Evolutionary conservation across 2,888 invertebrate genomes (phyloP).

Genomic region (Atethmia centrago): DNA sequence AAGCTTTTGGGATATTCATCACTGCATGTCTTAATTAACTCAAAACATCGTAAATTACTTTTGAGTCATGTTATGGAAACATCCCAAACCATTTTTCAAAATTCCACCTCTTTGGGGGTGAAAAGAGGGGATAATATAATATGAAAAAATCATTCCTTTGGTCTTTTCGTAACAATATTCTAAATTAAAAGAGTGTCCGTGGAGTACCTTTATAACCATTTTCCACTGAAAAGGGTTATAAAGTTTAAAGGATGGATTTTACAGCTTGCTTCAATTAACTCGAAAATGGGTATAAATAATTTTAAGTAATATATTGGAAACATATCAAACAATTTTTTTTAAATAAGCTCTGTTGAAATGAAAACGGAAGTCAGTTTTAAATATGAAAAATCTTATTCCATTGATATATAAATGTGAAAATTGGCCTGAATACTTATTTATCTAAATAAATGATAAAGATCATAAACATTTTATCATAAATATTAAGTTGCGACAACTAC

Average conservation of each 20-base stretch:
- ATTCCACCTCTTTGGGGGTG: no score
- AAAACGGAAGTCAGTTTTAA: background rate
- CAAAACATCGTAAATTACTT: no score
- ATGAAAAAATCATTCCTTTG: no score
- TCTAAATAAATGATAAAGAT: background rate
- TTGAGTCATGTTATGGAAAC: no score
- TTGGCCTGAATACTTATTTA: background rate
- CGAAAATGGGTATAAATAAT: background rate
- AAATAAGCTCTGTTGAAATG: background rate
- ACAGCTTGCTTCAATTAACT: background rate
- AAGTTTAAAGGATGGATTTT: background rate
- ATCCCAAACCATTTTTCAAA: no score
- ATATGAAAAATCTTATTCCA: background rate
- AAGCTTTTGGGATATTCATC: no score
- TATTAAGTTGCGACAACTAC: background rate
- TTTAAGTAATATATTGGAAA: background rate
- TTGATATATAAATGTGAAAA: background rate
- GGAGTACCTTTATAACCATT: no score
- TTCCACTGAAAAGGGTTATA: background rate
- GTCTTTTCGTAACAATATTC: no score
- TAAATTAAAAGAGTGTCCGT: no score
- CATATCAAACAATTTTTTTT: background rate
- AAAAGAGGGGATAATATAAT: no score
- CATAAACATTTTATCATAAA: no score
- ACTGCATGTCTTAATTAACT: no score